These are phyloP conservation scores for Oscheius sp. DNA, from an alignment of 2,888 invertebrate genomes.

Conservation along the genomic window DNA sequence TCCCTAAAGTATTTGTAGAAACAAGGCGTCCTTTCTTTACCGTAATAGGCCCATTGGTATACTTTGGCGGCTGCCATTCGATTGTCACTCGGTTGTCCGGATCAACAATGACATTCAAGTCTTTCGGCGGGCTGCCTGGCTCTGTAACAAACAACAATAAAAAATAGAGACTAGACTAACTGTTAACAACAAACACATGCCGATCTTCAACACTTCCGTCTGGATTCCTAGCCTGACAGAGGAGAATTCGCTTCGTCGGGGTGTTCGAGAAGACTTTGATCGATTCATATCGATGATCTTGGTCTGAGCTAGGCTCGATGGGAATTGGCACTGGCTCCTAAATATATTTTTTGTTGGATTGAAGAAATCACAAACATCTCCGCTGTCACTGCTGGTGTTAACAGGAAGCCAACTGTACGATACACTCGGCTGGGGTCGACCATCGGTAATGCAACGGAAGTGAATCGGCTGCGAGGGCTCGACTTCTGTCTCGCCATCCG, in stretches of 20 bases:
- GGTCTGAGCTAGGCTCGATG: slow-evolving; percentile 50
- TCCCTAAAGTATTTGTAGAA: slow-evolving; percentile 49
- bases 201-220: slow-evolving; percentile 69
- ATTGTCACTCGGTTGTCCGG: slow-evolving; percentile 71
- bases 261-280: slow-evolving; percentile 67
- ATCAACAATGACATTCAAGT: slow-evolving; percentile 65
- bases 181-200: slow-evolving; percentile 65
- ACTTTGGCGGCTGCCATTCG: slow-evolving; percentile 67
- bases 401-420: slow-evolving; percentile 72
- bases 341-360: no score
- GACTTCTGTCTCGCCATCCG: slow-evolving; percentile 62
- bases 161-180: slow-evolving; percentile 43
- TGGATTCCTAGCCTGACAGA: slow-evolving; percentile 70
- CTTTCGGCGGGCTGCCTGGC: slow-evolving; percentile 69
- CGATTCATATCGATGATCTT: slow-evolving; percentile 66
- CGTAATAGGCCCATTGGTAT: slow-evolving; percentile 70
- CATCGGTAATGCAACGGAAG: slow-evolving; percentile 70
- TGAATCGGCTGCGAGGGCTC: slow-evolving; percentile 69
- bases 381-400: slow-evolving; percentile 61
- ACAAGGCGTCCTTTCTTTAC: slow-evolving; percentile 35
- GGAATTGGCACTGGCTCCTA: slow-evolving; percentile 68
- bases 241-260: slow-evolving; percentile 60
- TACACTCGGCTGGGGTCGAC: slow-evolving; percentile 70
- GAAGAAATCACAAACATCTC: slow-evolving; percentile 57
- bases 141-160: slow-evolving; percentile 44